Base-by-base conservation (phyloP, 2,888 invertebrate genomes). In the Lymantria monacha region DNA sequence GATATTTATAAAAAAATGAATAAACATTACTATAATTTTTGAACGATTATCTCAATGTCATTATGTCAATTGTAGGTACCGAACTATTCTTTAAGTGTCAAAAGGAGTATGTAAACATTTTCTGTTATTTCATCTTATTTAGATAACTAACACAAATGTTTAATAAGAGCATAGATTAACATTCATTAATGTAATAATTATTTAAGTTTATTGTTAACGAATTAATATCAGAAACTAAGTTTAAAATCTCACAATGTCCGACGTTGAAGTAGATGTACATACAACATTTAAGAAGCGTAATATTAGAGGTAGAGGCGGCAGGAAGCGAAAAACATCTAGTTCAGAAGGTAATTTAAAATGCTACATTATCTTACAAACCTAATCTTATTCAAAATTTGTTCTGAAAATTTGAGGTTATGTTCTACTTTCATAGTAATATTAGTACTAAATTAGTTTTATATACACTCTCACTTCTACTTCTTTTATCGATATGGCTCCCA, bases 261-360 rank as follows among this genome's bases (percentile, higher is more conserved):
- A 90, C 55, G 77, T 52, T 7, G 90, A 89, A 66, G 70, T 82
- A 0, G 81, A 81, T 63, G 64, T 81, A 48, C 72, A 86, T 7
- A 66, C 81, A 9, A 83, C 83, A 11, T 96, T 96, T 74, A 95
- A 95, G 77, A 95, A 94, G 72, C 91, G 95, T 5, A 93, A 86
- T 72, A 80, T 94, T 2, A 93, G 92, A 56, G 93, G 91, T 45
- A 92, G 84, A 67, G 93, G 92, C 7, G 92, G 92, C 0, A 85
- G 95, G 44, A 94, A 94, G 79, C 92, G 95, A 12, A 93, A 93
- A 74, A 77, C 88, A 30, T 92, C 93, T 0, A 92, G 92, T 60
- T 93, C 93, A 9, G 93, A 92, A 83, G 81, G 80, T 82, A 75
- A 68, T 51, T 12, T 14, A 12, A 1, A 37, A 10, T 40, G 3